A percentile compares a stretch with the other conserved stretches of the same genome.
Evolutionary conservation across 2,888 invertebrate genomes (phyloP).

Genomic region (Mimumesa dahlbomi): DNA sequence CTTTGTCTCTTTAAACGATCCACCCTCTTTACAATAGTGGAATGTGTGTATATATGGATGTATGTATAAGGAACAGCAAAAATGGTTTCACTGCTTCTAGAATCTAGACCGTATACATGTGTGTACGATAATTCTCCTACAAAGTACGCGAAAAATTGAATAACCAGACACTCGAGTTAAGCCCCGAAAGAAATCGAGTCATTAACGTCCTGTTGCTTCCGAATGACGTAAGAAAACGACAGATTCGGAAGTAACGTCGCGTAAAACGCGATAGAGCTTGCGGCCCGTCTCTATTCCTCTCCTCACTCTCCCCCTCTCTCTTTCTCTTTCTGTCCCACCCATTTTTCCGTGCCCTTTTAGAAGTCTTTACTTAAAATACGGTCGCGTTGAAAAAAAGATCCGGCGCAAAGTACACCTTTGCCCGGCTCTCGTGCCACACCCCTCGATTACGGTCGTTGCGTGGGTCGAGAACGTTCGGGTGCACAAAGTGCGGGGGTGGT

Average conservation of each 20-base stretch:
- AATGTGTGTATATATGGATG: too few relatives aligned
- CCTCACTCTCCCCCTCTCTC: too few relatives aligned
- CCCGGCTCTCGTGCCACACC: conserved; percentile 46
- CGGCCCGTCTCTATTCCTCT: too few relatives aligned
- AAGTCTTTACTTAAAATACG: conserved; percentile 58
- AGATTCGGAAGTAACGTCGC: conserved; percentile 38
- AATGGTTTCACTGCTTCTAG: too few relatives aligned
- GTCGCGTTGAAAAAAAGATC: conserved; percentile 47
- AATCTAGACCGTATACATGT: too few relatives aligned
- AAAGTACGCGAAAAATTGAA: not conserved
- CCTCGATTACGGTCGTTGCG: conserved; percentile 56
- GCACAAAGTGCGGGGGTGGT: conserved; percentile 35
- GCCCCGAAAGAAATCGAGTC: conserved; percentile 28
- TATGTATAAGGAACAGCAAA: too few relatives aligned
- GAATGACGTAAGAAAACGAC: conserved; percentile 14
- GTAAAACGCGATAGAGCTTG: conserved; percentile 54
- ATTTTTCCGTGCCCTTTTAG: not conserved
- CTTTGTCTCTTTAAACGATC: too few relatives aligned
- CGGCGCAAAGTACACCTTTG: conserved; percentile 53
- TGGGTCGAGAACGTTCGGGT: conserved; percentile 48
- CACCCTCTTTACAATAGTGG: too few relatives aligned
- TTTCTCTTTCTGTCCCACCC: too few relatives aligned
- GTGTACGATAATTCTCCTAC: not conserved
- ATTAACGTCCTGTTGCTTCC: conserved; percentile 21
- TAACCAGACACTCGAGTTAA: not conserved